Percentiles rank a stretch among this genome's conserved stretches.
These are phyloP conservation scores for Cataglyphis altisquamis DNA, from an alignment of 2,888 invertebrate species.

Conservation along the genomic window DNA sequence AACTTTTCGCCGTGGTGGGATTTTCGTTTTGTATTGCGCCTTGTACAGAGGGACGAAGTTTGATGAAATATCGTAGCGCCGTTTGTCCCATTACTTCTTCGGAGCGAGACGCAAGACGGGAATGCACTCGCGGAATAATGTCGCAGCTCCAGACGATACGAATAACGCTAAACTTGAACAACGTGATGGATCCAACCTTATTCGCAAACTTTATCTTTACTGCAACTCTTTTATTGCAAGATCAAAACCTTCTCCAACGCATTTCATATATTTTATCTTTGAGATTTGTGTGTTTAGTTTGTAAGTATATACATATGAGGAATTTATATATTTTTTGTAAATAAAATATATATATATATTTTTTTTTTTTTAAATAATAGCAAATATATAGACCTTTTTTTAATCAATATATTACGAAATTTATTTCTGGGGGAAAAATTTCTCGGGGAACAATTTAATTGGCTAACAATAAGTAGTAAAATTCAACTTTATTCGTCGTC, in stretches of 20 bases:
- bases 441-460: neutral
- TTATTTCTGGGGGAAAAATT: neutral
- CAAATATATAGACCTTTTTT: neutral
- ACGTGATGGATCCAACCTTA: conserved; percentile 18
- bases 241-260: neutral
- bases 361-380: neutral
- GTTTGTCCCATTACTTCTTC: conserved; percentile 43
- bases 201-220: conserved; percentile 16
- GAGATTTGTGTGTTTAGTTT: neutral
- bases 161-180: conserved; percentile 15
- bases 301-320: no score
- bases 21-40: conserved; percentile 21
- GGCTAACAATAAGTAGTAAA: neutral
- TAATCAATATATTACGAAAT: conserved; percentile 4
- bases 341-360: no score
- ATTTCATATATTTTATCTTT: neutral
- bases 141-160: conserved; percentile 21
- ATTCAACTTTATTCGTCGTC: neutral
- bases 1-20: conserved; percentile 29
- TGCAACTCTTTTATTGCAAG: neutral
- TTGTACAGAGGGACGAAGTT: conserved; percentile 5
- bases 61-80: conserved; percentile 46
- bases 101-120: neutral
- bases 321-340: neutral
- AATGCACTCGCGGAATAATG: conserved; percentile 32